phyloP scores from a whole-genome alignment of 2,797 vertebrate genomes.

The Ctenopoma multispine region DNA sequence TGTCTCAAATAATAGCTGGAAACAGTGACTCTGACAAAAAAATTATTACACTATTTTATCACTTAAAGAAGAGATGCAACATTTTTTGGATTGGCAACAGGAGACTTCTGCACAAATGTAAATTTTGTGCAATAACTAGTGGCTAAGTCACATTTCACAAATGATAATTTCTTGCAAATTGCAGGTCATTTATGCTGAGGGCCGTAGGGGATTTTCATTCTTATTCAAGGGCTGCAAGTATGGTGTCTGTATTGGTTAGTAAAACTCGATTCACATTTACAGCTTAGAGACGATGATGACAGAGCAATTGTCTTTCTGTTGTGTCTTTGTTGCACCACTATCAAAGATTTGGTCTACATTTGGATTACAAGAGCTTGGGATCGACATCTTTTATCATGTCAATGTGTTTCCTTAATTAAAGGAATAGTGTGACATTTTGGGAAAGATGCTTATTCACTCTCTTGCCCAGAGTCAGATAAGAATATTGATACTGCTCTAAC shows the following conservation, averaged over 20 bases:
- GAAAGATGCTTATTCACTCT: neutral
- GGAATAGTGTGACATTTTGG: neutral
- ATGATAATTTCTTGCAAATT: neutral
- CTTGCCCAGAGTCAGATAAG: neutral
- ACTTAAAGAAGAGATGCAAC: neutral
- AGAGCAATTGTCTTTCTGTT: neutral
- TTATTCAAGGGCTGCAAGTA: neutral
- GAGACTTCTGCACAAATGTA: neutral
- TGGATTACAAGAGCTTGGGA: neutral
- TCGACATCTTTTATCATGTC: neutral
- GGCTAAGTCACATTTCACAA: neutral
- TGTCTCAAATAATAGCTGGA: neutral
- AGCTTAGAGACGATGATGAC: neutral
- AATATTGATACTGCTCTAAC: neutral
- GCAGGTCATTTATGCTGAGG: neutral
- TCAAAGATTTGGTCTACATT: slow-evolving; percentile 2
- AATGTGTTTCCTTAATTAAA: neutral
- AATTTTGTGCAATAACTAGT: neutral
- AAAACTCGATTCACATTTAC: neutral
- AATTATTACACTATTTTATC: neutral
- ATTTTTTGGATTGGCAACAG: neutral
- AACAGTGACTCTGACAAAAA: neutral
- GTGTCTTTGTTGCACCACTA: neutral
- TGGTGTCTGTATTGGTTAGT: neutral
- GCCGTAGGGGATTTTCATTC: neutral